phyloP scores from a whole-genome alignment of 2,888 invertebrate species.

The Conchocele bisecta region DNA sequence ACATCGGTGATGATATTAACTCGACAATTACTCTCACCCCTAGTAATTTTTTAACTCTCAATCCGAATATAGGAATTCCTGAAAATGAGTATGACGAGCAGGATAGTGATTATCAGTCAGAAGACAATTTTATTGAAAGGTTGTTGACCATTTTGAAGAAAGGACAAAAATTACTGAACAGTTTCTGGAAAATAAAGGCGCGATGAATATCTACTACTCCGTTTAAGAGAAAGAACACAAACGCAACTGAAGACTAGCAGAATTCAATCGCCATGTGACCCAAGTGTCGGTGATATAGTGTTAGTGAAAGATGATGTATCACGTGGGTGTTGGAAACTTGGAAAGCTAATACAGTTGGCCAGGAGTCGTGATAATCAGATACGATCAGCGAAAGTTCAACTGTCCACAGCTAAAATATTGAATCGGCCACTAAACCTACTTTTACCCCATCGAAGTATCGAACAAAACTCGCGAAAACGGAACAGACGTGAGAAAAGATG shows the following conservation, averaged over 20 bases:
- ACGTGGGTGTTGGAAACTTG: constrained; percentile 16
- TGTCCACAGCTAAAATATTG: not conserved
- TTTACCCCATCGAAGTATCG: constrained; percentile 8
- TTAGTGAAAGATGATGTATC: constrained; percentile 10
- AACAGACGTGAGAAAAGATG: too few species aligned
- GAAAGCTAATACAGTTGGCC: constrained; percentile 1
- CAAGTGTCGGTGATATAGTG: not conserved
- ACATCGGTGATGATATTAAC: constrained; percentile 25
- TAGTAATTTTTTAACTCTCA: constrained; percentile 17
- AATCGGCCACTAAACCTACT: constrained; percentile 23
- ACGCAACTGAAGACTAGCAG: constrained; percentile 1
- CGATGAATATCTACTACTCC: constrained; percentile 14
- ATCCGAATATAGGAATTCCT: constrained; percentile 20
- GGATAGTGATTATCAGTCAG: constrained; percentile 1
- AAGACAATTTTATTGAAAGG: not conserved
- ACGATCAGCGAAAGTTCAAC: constrained; percentile 1
- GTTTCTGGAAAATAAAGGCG: constrained; percentile 16
- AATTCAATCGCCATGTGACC: constrained; percentile 2
- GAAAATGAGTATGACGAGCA: constrained; percentile 7
- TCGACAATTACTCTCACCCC: constrained; percentile 15
- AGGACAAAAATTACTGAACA: constrained; percentile 17
- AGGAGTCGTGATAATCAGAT: constrained; percentile 10
- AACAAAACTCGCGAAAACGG: too few species aligned
- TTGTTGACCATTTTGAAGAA: constrained; percentile 18
- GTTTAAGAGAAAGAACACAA: constrained; percentile 6